Evolutionary conservation across 1,140 invertebrate species (phyloP).

Genomic region (Zaprionus taronus): DNA sequence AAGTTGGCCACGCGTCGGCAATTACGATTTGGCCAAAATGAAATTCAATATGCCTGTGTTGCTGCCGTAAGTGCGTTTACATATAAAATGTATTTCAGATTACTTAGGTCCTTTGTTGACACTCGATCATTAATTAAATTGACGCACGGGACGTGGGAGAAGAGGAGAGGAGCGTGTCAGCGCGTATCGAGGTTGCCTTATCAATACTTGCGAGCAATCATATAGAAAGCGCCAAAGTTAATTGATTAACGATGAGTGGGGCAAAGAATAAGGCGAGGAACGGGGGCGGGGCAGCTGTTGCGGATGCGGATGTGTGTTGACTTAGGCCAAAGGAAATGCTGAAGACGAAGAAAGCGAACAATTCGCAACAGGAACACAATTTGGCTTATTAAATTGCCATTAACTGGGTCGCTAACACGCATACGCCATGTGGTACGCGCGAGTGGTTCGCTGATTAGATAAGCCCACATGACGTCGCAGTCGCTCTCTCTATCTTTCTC

Average conservation of each 20-base stretch:
- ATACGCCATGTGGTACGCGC: slow-evolving; percentile 39
- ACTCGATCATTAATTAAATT: slow-evolving; percentile 81
- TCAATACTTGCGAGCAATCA: slow-evolving; percentile 39
- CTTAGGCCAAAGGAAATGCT: slow-evolving; percentile 36
- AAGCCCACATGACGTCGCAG: slow-evolving; percentile 21
- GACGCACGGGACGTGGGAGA: slow-evolving; percentile 54
- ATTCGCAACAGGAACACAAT: slow-evolving; percentile 64
- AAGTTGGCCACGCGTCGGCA: slow-evolving; percentile 44
- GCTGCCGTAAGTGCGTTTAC: background rate
- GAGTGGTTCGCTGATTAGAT: slow-evolving; percentile 60
- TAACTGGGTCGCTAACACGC: slow-evolving; percentile 25
- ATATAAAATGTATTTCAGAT: slow-evolving; percentile 66
- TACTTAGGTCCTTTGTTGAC: slow-evolving; percentile 62
- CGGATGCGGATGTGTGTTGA: slow-evolving; percentile 21
- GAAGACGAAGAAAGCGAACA: slow-evolving; percentile 19
- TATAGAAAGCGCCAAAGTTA: slow-evolving; percentile 62
- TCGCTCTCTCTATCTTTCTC: background rate
- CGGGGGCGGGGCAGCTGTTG: slow-evolving; percentile 7
- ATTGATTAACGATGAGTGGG: slow-evolving; percentile 67
- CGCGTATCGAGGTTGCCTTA: background rate
- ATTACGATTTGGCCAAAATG: slow-evolving; percentile 59
- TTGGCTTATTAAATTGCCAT: slow-evolving; percentile 77
- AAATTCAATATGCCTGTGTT: slow-evolving; percentile 53
- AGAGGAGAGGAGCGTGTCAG: background rate
- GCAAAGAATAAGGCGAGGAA: background rate